A percentile compares a stretch with the other conserved stretches of the same genome.
Conservation (phyloP, 2,797 vertebrate species). For the Sebastes goodei region DNA sequence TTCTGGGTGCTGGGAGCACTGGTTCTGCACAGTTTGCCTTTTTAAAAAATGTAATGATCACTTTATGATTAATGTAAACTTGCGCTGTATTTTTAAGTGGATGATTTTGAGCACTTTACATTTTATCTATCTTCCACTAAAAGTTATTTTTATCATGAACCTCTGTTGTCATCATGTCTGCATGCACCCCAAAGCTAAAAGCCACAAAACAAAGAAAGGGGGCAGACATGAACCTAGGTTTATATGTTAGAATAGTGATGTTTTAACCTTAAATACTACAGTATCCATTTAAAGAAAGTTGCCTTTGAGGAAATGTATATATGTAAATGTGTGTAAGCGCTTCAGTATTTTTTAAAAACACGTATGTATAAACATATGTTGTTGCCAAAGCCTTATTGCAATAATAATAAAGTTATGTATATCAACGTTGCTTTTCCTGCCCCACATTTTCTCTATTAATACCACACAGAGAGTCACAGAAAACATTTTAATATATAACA, state of each 20-base stretch:
- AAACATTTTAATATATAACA: slow-evolving; percentile 57
- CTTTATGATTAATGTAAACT: slow-evolving; percentile 40
- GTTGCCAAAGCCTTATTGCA: slow-evolving; percentile 58
- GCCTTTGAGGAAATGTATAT: slow-evolving; percentile 32
- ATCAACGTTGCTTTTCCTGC: not conserved
- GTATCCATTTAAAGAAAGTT: not conserved
- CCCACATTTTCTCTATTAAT: slow-evolving; percentile 2
- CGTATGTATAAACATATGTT: slow-evolving; percentile 27
- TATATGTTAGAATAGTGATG: slow-evolving; percentile 15
- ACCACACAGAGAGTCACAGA: slow-evolving; percentile 14
- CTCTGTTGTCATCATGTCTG: slow-evolving; percentile 22
- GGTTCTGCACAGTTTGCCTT: slow-evolving; percentile 49
- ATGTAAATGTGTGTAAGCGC: slow-evolving; percentile 43
- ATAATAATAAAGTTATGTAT: slow-evolving; percentile 79
- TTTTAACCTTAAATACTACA: slow-evolving; percentile 17
- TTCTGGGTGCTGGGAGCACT: slow-evolving; percentile 30
- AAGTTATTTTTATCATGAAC: slow-evolving; percentile 23
- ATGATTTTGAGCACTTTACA: slow-evolving; percentile 23
- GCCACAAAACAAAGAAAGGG: not conserved
- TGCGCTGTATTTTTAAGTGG: slow-evolving; percentile 19
- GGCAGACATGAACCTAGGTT: slow-evolving; percentile 9
- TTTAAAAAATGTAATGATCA: slow-evolving; percentile 31
- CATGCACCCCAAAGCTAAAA: slow-evolving; percentile 22
- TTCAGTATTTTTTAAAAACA: slow-evolving; percentile 52
- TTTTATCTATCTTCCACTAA: slow-evolving; percentile 6